These are phyloP conservation scores for Drosophila colorata DNA, from an alignment of 2,888 invertebrate genomes.

Conservation along the genomic window DNA sequence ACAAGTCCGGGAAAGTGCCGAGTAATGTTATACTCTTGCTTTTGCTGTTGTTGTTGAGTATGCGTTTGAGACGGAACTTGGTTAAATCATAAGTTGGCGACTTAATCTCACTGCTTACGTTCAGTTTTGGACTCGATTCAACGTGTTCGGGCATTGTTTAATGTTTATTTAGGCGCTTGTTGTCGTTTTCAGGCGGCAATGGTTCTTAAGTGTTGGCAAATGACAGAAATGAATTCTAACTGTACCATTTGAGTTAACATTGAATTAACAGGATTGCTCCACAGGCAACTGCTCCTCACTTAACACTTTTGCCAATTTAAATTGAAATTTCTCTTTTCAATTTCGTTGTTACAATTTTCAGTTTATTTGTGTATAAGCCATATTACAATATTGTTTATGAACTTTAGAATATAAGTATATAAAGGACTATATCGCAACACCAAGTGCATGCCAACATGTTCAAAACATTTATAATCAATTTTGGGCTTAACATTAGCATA, in stretches of 20 bases:
- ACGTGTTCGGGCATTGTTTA: slow-evolving; percentile 50
- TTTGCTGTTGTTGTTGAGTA: slow-evolving; percentile 90
- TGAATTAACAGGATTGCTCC: slow-evolving; percentile 14
- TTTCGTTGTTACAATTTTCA: slow-evolving; percentile 55
- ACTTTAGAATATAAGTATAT: slow-evolving; percentile 59
- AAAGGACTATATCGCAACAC: slow-evolving; percentile 65
- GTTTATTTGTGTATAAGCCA: slow-evolving; percentile 67
- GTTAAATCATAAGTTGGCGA: slow-evolving; percentile 86
- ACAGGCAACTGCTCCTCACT: slow-evolving; percentile 1
- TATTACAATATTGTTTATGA: slow-evolving; percentile 65
- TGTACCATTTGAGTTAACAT: background rate
- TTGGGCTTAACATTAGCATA: slow-evolving; percentile 52
- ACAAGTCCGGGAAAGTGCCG: slow-evolving; percentile 88
- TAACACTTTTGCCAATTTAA: background rate
- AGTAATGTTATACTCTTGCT: slow-evolving; percentile 88
- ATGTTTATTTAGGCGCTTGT: slow-evolving; percentile 32
- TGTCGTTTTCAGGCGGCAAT: slow-evolving; percentile 24
- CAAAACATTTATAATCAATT: slow-evolving; percentile 66
- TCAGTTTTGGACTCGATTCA: slow-evolving; percentile 39
- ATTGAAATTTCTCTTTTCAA: background rate
- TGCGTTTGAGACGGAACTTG: slow-evolving; percentile 88
- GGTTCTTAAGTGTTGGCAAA: slow-evolving; percentile 17
- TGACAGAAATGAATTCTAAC: background rate
- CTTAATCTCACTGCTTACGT: slow-evolving; percentile 50
- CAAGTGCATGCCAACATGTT: slow-evolving; percentile 70